Base-by-base conservation (phyloP, 2,113 vertebrate genomes). In the Leiothrix lutea region DNA sequence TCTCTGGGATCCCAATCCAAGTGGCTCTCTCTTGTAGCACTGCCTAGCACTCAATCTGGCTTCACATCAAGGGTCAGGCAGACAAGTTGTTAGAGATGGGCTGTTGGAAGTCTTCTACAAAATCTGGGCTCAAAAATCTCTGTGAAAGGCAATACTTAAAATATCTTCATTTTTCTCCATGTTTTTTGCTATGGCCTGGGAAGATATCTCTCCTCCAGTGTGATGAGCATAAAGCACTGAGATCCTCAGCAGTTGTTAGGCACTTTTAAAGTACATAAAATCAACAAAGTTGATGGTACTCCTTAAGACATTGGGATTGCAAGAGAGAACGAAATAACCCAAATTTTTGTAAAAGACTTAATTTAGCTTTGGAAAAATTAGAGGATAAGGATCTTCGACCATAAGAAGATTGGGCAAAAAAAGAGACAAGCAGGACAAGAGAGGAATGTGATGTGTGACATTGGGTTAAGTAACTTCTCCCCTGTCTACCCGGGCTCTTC, bases 11-110 rank as follows among this genome's bases (percentile, higher is more conserved):
- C 88, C 94, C 85, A 92, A 78, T 96, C 90, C 92, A 96, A 96
- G 88, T 57, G 88, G 90, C 57, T 92, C 71, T 92, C 72, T 82
- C 62, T 71, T 67, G 53, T 86, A 91, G 88, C 82, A 88, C 95
- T 88, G 93, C 96, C 82, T 96, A 94, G 88, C 93, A 94, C 90
- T 96, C 95, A 96, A 96, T 96, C 90, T 97, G 96, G 92, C 94
- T 96, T 90, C 72, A 70, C 69, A 90, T 83, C 82, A 93, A 97
- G 88, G 92, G 96, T 95, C 94, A 96, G 65, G 65, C 82, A 97
- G 71, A 96, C 82, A 96, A 94, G 75, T 96, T 96, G 88, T 92
- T 97, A 94, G 82, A 92, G 51, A 96, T 88, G 67, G 86, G 92
- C 92, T 96, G 90, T 95, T 95, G 86, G 72, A 86, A 92, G 69